Evolutionary conservation across 2,797 vertebrate genomes (phyloP).

Genomic region (Esox lucius): DNA sequence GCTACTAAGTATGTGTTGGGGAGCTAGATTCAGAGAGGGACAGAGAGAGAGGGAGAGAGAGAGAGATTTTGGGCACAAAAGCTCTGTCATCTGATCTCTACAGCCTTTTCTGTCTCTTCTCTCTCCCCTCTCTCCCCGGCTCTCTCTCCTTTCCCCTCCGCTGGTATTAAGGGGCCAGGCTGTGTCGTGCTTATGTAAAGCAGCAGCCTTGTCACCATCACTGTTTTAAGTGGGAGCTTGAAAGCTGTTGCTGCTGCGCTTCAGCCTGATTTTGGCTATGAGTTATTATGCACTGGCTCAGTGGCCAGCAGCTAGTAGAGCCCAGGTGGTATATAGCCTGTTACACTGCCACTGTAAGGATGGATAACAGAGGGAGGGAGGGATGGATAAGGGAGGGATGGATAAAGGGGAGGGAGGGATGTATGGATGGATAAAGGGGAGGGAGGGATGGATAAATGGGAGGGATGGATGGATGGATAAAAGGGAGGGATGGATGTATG

Average conservation of each 20-base stretch:
- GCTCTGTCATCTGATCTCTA: slow-evolving; percentile 54
- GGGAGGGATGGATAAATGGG: not conserved
- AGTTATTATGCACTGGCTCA: slow-evolving; percentile 73
- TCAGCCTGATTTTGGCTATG: slow-evolving; percentile 63
- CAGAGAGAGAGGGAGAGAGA: too few species aligned
- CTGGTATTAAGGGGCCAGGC: slow-evolving; percentile 75
- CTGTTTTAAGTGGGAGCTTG: slow-evolving; percentile 77
- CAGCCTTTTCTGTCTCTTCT: slow-evolving; percentile 20
- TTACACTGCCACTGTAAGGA: slow-evolving; percentile 56
- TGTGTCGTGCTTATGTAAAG: slow-evolving; percentile 77
- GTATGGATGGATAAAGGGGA: not conserved
- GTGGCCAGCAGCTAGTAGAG: slow-evolving; percentile 55
- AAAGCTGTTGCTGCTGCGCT: slow-evolving; percentile 71
- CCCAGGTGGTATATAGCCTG: slow-evolving; percentile 62
- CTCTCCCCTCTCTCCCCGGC: not conserved
- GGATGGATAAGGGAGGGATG: not conserved
- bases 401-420: not conserved
- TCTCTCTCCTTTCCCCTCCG: not conserved
- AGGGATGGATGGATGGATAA: not conserved
- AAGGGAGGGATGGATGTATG: not conserved
- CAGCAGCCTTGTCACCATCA: slow-evolving; percentile 73
- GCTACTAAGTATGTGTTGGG: slow-evolving; percentile 35
- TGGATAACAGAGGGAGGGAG: slow-evolving; percentile 27
- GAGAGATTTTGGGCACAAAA: slow-evolving; percentile 35
- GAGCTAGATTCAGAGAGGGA: too few species aligned